These are phyloP conservation scores for Troilus luridus DNA, from an alignment of 2,888 invertebrate genomes.

Conservation along the genomic window DNA sequence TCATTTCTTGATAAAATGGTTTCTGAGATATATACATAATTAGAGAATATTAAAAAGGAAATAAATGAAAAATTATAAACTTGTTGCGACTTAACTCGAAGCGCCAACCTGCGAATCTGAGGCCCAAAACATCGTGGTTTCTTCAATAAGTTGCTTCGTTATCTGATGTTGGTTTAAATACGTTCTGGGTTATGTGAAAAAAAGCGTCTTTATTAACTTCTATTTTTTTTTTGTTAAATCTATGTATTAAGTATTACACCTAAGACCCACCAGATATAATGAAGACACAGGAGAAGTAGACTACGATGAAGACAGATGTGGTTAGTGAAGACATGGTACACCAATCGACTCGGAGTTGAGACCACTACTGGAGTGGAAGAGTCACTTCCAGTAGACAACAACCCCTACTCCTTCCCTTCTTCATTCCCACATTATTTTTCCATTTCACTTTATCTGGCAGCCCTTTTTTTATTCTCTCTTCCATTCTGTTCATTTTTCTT, in stretches of 20 bases:
- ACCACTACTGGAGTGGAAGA: slow-evolving; percentile 34
- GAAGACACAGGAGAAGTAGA: not conserved
- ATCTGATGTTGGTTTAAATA: not conserved
- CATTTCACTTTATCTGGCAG: not conserved
- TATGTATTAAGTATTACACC: not conserved
- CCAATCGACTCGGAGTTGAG: slow-evolving; percentile 17
- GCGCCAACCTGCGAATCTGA: too few relatives aligned
- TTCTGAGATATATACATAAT: too few relatives aligned
- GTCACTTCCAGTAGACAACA: not conserved
- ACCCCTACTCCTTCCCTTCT: slow-evolving; percentile 11
- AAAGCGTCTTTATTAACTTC: not conserved
- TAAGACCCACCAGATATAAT: slow-evolving; percentile 37
- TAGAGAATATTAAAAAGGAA: too few relatives aligned
- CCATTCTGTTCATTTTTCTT: too few relatives aligned
- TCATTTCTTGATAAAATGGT: too few relatives aligned
- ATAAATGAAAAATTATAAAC: too few relatives aligned
- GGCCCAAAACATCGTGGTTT: not conserved
- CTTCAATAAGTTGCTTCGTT: not conserved
- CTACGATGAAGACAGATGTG: slow-evolving; percentile 33
- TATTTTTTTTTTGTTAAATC: not conserved
- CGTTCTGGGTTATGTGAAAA: not conserved
- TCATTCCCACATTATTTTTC: not conserved
- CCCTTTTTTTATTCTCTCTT: not conserved
- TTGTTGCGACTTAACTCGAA: too few relatives aligned
- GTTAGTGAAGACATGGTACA: not conserved